Base-by-base conservation (phyloP, 2,888 invertebrate species). In the Pyrocoelia pectoralis region DNA sequence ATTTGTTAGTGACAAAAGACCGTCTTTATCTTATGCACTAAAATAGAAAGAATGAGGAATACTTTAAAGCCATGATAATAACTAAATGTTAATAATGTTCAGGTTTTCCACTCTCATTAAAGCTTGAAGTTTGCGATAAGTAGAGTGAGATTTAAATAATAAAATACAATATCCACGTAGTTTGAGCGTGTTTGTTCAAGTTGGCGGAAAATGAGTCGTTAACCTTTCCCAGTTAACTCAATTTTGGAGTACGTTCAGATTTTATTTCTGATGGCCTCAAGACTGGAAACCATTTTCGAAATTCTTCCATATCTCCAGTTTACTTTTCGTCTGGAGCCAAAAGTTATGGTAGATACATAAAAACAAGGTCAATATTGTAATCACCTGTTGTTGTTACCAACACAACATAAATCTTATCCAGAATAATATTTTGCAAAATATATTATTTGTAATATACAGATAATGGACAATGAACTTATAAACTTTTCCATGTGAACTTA, bases 111-210 rank as follows among this genome's bases (percentile, higher is more conserved):
- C 33, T 41, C 40, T 29, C 41, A 54, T 12, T 41, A 54, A 52
- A 41, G 41, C 12, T 9, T 13, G 41, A 12, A 54, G 9, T 41
- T 19, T 38, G 18, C 15, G 54, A 54, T 54, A 54, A 54, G 38
- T 19, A 4, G 8, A 17, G n/a, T 2, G 14, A 54, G 24, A 54
- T 40, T 52, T 48, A 17, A 56, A 56, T 40, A 43, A 57, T 15
- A 33, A 24, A 59, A 40, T 18, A 12, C 15, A 40, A 40, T 13
- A 40, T 40, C 13, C 50, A 50, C 56, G 56, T 52, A 56, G 56
- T 61, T 61, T 53, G 51, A 52, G 28, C 52, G 56, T 61, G 61
- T 38, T 51, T 53, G 50, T 51, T 33, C 24, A 33, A 17, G 38
- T 58, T 46, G 13, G 52, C 43, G 19, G 19, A 57, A 62, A 24